Percentiles rank a stretch among this genome's conserved stretches.
Evolutionary conservation across 2,113 vertebrate genomes (phyloP).

Genomic region (Microcebus tavaratra): DNA sequence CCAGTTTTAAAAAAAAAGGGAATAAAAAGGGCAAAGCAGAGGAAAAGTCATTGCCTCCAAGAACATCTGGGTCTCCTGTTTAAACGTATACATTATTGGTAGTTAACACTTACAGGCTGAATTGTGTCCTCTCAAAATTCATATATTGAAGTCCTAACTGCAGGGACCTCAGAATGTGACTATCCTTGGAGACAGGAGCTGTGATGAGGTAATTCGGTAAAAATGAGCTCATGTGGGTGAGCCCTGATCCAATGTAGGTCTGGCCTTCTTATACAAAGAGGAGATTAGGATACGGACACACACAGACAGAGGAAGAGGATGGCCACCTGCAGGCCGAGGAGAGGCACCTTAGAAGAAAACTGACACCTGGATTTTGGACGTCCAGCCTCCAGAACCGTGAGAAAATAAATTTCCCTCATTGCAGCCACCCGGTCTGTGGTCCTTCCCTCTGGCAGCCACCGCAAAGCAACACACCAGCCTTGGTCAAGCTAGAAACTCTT

Average conservation of each 20-base stretch:
- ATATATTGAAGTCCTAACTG: neutral
- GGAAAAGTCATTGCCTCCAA: neutral
- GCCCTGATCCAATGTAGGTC: neutral
- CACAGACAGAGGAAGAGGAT: neutral
- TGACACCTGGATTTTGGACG: fast-evolving
- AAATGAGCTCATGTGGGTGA: neutral
- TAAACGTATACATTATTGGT: neutral
- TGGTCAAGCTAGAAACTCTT: neutral
- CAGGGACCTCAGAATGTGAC: neutral
- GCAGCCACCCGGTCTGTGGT: neutral
- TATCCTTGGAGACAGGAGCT: neutral
- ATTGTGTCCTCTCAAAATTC: neutral
- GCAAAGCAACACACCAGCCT: neutral
- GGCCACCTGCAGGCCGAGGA: neutral
- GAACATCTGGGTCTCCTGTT: neutral
- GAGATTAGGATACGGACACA: no score
- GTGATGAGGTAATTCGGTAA: neutral
- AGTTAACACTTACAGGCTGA: neutral
- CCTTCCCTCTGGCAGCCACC: fast-evolving
- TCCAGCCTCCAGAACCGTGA: neutral
- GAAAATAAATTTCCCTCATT: no score
- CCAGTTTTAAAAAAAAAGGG: conserved; percentile 56
- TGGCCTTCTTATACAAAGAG: neutral
- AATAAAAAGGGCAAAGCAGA: neutral
- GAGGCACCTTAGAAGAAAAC: neutral